Evolutionary conservation across 2,888 invertebrate species (phyloP), one percentile per base, ranked within the genome.

Genomic region (Anthophora plumipes): DNA sequence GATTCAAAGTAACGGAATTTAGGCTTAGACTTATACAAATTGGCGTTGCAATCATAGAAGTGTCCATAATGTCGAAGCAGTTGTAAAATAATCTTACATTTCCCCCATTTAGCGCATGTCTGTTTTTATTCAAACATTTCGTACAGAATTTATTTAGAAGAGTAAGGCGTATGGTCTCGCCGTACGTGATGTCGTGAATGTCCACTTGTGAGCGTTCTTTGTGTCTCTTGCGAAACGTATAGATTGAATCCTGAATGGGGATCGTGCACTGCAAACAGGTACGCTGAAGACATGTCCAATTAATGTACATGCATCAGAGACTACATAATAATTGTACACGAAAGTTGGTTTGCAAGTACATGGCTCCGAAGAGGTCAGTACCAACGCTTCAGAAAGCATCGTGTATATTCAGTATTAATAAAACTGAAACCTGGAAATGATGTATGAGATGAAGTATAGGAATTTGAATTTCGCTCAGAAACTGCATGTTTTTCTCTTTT

Each of bases 301-400:
- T 48, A 48, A 57, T 57, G 46, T 12, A 41, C 17, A 50, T 17
- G 41, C 39, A 50, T 20, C 5, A 43, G 22, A 12, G 68, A 22
- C 20, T 55, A 48, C 61, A 22, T 63, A 70, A 75, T 57, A 74
- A 75, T 70, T 55, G 61, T 25, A 17, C 41, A 48, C 5, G 22
- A 61, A 1, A 61, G 7, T 39, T 55, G 9, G 46, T 31, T 17
- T 1, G 8, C 46, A 37, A 37, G 17, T 37, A 64, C 22, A 22
- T 14, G 41, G 12, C 20, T 25, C n/a, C 17, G 55, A 31, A 46
- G 11, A 12, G 67, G 25, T 20, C 6, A 1, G 0, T 7, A 20
- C n/a, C 22, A 39, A 43, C n/a, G 12, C 37, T 50, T 31, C n/a
- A 37, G 64, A 52, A 39, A 20, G 52, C 14, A 68, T 68, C 41